These are phyloP conservation scores for Cichlasoma orientale DNA, from an alignment of 2,797 vertebrate species.

Conservation along the genomic window DNA sequence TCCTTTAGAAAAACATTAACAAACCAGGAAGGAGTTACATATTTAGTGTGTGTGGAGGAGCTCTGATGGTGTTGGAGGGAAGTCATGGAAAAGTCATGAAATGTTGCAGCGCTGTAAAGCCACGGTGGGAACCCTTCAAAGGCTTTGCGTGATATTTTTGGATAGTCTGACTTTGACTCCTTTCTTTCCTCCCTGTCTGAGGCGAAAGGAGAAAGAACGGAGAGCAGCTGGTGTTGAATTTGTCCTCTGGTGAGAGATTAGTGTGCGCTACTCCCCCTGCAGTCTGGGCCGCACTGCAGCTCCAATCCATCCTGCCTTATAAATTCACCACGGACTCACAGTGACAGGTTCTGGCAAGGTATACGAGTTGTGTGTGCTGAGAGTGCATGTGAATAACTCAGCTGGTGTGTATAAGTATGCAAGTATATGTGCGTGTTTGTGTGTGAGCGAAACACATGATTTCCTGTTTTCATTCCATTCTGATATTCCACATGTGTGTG, in stretches of 20 bases:
- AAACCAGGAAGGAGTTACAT: constrained; percentile 43
- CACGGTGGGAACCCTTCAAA: constrained; percentile 45
- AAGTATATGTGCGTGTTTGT: not conserved
- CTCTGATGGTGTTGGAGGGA: constrained; percentile 1
- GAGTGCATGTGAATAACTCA: not conserved
- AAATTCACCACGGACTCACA: constrained; percentile 57
- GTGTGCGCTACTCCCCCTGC: constrained; percentile 60
- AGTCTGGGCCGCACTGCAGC: constrained; percentile 69
- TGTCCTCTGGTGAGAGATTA: constrained; percentile 59
- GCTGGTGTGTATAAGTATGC: constrained; percentile 13
- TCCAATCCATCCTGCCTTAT: constrained; percentile 62
- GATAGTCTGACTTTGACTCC: constrained; percentile 50
- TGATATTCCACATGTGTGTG: constrained; percentile 56
- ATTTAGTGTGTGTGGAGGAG: not conserved
- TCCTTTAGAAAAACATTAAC: constrained; percentile 57
- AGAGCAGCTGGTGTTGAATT: constrained; percentile 53
- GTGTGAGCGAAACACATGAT: constrained; percentile 40
- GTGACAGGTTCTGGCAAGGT: constrained; percentile 69
- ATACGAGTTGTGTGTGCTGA: constrained; percentile 21
- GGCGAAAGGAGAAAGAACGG: constrained; percentile 24
- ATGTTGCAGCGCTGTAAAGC: constrained; percentile 20
- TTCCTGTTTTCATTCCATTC: constrained; percentile 73
- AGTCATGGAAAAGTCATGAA: constrained; percentile 60
- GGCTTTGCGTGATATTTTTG: constrained; percentile 41
- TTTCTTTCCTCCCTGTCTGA: constrained; percentile 37